Conservation (phyloP, 2,888 invertebrate genomes). For the Cephus rjabovi region DNA sequence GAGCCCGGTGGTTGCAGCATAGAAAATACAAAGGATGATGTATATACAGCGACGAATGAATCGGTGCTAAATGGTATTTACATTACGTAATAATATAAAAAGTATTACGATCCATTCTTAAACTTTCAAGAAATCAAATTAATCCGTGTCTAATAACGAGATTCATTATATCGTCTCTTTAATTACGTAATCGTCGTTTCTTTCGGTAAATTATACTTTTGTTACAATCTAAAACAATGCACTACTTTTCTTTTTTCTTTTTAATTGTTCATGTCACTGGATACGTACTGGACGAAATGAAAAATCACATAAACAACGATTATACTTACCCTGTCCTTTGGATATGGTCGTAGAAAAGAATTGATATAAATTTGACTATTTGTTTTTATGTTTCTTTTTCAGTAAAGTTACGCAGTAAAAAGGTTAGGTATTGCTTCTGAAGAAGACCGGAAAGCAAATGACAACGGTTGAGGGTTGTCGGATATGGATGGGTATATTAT, state of each 20-base stretch:
- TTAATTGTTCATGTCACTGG: background rate
- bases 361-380: background rate
- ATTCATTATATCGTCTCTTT: background rate
- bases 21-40: background rate
- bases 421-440: constrained; percentile 21
- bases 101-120: background rate
- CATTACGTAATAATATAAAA: background rate
- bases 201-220: background rate
- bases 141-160: background rate
- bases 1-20: background rate
- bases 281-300: background rate
- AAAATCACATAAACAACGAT: background rate
- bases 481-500: constrained; percentile 30
- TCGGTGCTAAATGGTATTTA: background rate
- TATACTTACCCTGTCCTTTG: background rate
- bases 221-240: background rate
- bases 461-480: constrained; percentile 33
- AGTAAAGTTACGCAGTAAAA: background rate
- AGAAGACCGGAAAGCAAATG: constrained; percentile 45
- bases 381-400: background rate
- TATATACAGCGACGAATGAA: background rate
- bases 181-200: background rate
- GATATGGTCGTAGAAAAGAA: background rate
- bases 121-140: background rate
- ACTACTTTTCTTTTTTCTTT: background rate